Conservation (phyloP, 2,113 vertebrate species). For the Agapornis roseicollis region DNA sequence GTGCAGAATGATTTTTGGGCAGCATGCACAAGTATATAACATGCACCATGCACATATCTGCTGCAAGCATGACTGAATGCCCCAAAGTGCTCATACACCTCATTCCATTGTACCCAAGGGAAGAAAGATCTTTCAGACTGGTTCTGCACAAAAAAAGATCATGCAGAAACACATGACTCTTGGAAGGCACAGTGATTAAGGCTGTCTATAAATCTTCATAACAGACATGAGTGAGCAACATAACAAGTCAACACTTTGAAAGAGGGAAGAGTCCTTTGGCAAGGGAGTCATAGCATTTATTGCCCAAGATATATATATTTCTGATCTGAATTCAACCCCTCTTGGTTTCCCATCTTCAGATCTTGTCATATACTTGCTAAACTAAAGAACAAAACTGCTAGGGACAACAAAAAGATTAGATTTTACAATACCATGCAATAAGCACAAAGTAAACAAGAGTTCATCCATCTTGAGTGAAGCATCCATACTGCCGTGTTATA, state of each 20-base stretch:
- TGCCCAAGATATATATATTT: neutral
- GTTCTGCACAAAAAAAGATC: neutral
- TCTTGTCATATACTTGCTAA: neutral
- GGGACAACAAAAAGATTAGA: neutral
- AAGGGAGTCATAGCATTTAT: neutral
- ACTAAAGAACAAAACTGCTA: neutral
- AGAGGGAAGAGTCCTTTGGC: neutral
- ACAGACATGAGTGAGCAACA: neutral
- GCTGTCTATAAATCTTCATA: neutral
- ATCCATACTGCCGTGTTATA: neutral
- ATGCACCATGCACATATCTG: neutral
- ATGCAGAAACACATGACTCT: neutral
- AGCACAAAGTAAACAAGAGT: neutral
- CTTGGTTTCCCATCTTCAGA: neutral
- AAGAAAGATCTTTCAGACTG: neutral
- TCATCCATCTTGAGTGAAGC: neutral
- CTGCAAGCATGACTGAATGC: neutral
- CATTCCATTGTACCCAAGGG: no score
- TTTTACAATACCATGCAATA: neutral
- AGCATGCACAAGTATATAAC: fast-evolving
- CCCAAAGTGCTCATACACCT: neutral
- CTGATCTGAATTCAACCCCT: neutral
- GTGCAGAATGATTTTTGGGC: neutral
- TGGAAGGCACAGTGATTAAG: neutral
- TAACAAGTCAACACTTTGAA: neutral